A percentile compares a stretch with the other conserved stretches of the same genome.
Conservation (phyloP, 2,797 vertebrate genomes). For the Neomorphus geoffroyi region DNA sequence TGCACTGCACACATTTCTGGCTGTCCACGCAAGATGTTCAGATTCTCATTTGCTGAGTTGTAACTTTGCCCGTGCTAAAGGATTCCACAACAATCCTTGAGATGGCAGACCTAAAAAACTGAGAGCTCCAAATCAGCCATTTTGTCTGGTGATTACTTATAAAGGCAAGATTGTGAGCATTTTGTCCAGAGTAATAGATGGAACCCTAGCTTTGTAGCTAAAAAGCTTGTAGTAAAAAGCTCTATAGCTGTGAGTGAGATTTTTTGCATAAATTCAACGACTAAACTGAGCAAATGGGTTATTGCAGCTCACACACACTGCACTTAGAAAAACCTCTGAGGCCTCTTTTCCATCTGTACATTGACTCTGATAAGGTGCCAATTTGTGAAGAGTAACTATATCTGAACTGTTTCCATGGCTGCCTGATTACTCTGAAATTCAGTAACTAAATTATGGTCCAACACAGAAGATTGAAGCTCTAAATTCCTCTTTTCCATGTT, state of each 20-base stretch:
- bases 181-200: not conserved
- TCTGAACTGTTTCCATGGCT: not conserved
- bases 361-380: not conserved
- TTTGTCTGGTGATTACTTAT: not conserved
- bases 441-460: not conserved
- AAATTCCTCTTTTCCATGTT: not conserved
- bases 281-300: not conserved
- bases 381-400: not conserved
- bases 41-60: not conserved
- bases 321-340: slow-evolving; percentile 5
- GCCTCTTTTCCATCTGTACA: not conserved
- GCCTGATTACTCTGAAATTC: not conserved
- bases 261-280: not conserved
- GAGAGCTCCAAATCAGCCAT: not conserved
- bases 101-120: not conserved
- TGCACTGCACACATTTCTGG: fast-evolving
- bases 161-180: not conserved
- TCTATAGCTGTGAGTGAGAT: not conserved
- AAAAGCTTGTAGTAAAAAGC: slow-evolving; percentile 8
- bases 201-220: not conserved
- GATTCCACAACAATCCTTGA: not conserved
- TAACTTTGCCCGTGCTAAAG: not conserved
- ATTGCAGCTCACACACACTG: not conserved
- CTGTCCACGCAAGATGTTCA: not conserved
- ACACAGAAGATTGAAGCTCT: not conserved